These are phyloP conservation scores for Felis catus DNA, from an alignment of 2,113 vertebrate genomes.

Conservation along the genomic window F.catus_Fca126_mat1.0 CM031418.1:60677001-60677500, in stretches of 20 bases:
- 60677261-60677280: not conserved
- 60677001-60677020: not conserved
- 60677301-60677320: no score
- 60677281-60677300: not conserved
- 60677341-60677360: not conserved
- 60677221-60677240: not conserved
- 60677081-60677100: not conserved
- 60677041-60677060: not conserved
- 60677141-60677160: not conserved
- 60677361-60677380: accelerated
- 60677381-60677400: accelerated
- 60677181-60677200: not conserved
- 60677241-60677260: not conserved
- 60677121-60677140: not conserved
- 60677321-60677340: not conserved
- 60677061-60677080: not conserved
- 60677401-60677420: not conserved
- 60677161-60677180: not conserved
- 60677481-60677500: not conserved
- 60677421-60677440: not conserved
- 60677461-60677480: not conserved
- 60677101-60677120: not conserved
- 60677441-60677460: not conserved
- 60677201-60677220: not conserved
- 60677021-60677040: not conserved